phyloP scores from a whole-genome alignment of 2,797 vertebrate genomes.

The Taeniopygia guttata region DNA sequence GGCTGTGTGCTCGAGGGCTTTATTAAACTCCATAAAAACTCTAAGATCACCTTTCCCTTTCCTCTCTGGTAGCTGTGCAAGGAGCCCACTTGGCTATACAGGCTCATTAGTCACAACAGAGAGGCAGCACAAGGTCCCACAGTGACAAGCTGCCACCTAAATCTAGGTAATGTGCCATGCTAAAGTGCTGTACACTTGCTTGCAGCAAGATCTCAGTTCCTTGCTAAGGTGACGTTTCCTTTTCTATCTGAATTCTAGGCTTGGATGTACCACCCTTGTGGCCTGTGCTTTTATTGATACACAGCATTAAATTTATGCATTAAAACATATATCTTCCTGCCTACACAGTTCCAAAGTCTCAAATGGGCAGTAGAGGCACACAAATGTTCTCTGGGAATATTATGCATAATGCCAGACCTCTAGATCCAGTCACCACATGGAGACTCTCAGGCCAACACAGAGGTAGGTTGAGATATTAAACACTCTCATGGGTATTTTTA shows the following conservation, averaged over 20 bases:
- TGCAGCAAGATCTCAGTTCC: neutral
- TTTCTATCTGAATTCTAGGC: neutral
- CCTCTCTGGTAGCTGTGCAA: neutral
- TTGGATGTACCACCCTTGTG: neutral
- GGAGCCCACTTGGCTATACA: neutral
- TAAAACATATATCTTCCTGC: neutral
- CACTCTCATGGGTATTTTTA: neutral
- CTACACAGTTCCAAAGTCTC: neutral
- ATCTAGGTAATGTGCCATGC: neutral
- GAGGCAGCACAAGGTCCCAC: constrained; percentile 21
- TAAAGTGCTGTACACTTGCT: neutral
- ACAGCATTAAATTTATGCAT: neutral
- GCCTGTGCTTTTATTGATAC: neutral
- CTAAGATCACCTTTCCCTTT: constrained; percentile 4
- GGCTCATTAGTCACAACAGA: constrained; percentile 36
- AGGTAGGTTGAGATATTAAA: neutral
- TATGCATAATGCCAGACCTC: neutral
- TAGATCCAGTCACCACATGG: neutral
- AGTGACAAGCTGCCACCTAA: constrained; percentile 47
- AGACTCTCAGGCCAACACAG: neutral
- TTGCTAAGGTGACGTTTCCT: neutral
- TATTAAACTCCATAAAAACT: constrained; percentile 21
- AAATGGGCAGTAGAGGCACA: neutral
- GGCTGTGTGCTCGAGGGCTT: neutral
- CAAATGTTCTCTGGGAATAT: neutral